phyloP scores from a whole-genome alignment of 2,888 invertebrate species.

The Nipponacmea schrenckii region DNA sequence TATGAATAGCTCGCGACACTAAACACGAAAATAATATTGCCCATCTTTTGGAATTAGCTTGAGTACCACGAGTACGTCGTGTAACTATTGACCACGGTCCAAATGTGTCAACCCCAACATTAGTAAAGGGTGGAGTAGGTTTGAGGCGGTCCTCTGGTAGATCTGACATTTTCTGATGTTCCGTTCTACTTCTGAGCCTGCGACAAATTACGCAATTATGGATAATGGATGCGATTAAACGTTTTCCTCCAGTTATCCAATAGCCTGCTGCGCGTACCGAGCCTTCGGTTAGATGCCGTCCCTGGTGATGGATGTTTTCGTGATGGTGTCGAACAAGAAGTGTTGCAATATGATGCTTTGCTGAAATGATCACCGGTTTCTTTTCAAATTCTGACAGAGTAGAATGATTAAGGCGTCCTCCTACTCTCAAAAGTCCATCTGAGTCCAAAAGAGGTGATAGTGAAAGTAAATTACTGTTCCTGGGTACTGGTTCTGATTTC shows the following conservation, averaged over 20 bases:
- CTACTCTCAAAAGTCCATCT: slow-evolving; percentile 11
- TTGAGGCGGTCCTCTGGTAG: slow-evolving; percentile 27
- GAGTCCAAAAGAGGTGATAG: slow-evolving; percentile 8
- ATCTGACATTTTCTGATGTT: slow-evolving; percentile 31
- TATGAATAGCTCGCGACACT: slow-evolving; percentile 34
- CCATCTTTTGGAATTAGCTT: slow-evolving; percentile 32
- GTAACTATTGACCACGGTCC: slow-evolving; percentile 32
- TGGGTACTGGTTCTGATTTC: neutral
- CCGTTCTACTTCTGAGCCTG: slow-evolving; percentile 22
- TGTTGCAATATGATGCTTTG: slow-evolving; percentile 21
- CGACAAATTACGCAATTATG: slow-evolving; percentile 24
- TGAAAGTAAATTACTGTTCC: neutral
- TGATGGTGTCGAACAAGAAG: slow-evolving; percentile 27
- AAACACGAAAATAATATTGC: slow-evolving; percentile 36
- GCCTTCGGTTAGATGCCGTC: slow-evolving; percentile 32
- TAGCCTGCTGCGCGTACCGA: slow-evolving; percentile 26
- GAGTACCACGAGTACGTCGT: slow-evolving; percentile 29
- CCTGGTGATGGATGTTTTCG: slow-evolving; percentile 30
- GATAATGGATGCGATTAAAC: slow-evolving; percentile 23
- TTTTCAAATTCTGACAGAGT: no score
- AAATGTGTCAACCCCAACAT: slow-evolving; percentile 33
- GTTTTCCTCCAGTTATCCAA: slow-evolving; percentile 33
- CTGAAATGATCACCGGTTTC: no score
- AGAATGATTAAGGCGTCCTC: slow-evolving; percentile 1
- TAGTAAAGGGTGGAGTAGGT: slow-evolving; percentile 27